Conservation (phyloP, 1,140 invertebrate genomes). For the Sitodiplosis mosellana region DNA sequence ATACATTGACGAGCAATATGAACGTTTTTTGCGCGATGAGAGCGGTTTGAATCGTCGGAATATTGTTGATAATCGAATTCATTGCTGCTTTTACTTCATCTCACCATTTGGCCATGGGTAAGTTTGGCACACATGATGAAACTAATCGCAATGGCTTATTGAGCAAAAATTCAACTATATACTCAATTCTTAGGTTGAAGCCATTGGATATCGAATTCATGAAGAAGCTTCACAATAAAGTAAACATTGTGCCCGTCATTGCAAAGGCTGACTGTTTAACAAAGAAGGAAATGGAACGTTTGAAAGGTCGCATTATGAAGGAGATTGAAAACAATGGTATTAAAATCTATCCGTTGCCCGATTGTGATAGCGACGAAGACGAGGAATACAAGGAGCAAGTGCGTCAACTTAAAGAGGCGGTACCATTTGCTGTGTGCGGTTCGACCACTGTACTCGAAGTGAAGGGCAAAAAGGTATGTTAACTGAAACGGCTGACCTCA, state of each 20-base stretch:
- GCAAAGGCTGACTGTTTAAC: conserved; percentile 97
- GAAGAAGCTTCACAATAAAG: conserved; percentile 95
- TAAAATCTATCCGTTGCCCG: conserved; percentile 90
- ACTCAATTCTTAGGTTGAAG: conserved; percentile 37
- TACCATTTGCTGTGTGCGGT: conserved; percentile 98
- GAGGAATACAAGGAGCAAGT: conserved; percentile 89
- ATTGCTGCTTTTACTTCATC: conserved; percentile 98
- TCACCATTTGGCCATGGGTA: conserved; percentile 95
- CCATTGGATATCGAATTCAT: conserved; percentile 95
- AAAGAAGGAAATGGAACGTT: conserved; percentile 75
- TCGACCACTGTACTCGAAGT: conserved; percentile 85
- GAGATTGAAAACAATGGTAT: conserved; percentile 69
- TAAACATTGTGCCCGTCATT: conserved; percentile 97
- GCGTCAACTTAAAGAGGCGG: conserved; percentile 75
- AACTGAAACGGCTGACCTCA: too few relatives aligned
- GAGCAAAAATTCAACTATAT: background rate
- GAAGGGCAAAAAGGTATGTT: conserved; percentile 46
- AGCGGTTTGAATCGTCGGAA: conserved; percentile 80
- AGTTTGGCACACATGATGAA: conserved; percentile 8
- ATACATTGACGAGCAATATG: conserved; percentile 89
- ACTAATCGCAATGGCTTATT: background rate
- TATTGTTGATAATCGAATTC: conserved; percentile 83
- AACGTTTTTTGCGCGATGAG: conserved; percentile 77
- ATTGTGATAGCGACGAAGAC: conserved; percentile 88
- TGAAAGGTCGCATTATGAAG: conserved; percentile 76